Base-by-base conservation (phyloP, 2,113 vertebrate genomes). In the Salvator merianae region DNA sequence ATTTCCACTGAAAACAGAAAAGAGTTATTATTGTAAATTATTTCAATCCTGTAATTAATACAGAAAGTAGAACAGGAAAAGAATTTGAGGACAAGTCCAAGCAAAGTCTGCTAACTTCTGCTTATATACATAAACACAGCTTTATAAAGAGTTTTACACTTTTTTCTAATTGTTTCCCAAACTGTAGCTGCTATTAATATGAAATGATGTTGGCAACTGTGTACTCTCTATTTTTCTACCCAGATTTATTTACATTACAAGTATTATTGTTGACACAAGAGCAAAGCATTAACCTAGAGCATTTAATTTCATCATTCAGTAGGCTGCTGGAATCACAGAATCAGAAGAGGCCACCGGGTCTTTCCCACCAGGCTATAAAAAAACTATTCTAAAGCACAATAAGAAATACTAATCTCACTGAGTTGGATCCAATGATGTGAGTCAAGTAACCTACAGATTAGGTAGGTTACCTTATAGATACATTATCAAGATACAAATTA, bases 21-120 rank as follows among this genome's bases (percentile, higher is more conserved):
- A 59, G 73, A 43, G 71, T 13, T 87, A 59, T 79, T 89, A 73
- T 89, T 79, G 80, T 77, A 73, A 28, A 78, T 82, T 75, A 80
- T 84, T 78, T 80, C 88, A 90, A 84, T 40, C 81, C 75, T 53
- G 72, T 71, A 50, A 86, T 84, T 88, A 88, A 50, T 83, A 84
- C 75, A 88, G 81, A 55, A 83, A 5, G 40, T 28, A 12, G 65
- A 89, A 86, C 84, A 86, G 65, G 73, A 91, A 84, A 87, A 91
- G 84, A 1, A n/a, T 76, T 71, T 47, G 80, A 66, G 65, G 69
- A 50, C 81, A 93, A 86, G 85, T 78, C 81, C 82, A 82, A 89
- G 77, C 3, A 1, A 85, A 80, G 77, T 26, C 0, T 0, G 50
- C 70, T 71, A 71, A 53, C 78, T 79, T 86, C 77, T 90, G 83